A percentile compares a stretch with the other conserved stretches of the same genome.
phyloP scores from a whole-genome alignment of 2,888 invertebrate species.

The Quadroppia sp. region DNA sequence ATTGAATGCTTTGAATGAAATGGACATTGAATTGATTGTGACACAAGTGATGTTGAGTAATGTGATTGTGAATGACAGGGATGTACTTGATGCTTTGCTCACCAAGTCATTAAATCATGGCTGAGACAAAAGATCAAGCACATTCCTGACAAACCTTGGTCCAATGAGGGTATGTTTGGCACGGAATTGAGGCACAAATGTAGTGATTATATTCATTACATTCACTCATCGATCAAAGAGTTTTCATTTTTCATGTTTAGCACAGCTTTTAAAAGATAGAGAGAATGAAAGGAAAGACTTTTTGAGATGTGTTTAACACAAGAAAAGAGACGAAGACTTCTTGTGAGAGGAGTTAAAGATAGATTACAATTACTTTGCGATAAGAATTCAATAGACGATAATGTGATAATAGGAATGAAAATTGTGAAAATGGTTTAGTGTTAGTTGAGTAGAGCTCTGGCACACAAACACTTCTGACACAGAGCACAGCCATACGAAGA shows the following conservation, averaged over 20 bases:
- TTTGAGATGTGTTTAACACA: background rate
- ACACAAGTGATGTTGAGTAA: too few relatives aligned
- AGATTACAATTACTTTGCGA: constrained; percentile 29
- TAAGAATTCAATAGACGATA: constrained; percentile 25
- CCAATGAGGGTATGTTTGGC: background rate
- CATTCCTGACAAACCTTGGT: background rate
- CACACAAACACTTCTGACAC: background rate
- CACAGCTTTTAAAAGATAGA: background rate
- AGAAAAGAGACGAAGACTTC: background rate
- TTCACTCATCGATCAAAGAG: background rate
- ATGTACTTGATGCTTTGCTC: constrained; percentile 44
- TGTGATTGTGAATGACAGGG: constrained; percentile 35
- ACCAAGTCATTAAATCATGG: constrained; percentile 35
- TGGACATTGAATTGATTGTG: too few relatives aligned
- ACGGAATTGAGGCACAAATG: background rate
- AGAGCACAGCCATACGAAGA: background rate
- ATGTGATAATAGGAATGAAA: constrained; percentile 34
- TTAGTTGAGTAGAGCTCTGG: constrained; percentile 8
- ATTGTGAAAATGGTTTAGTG: constrained; percentile 14
- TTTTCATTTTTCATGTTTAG: background rate
- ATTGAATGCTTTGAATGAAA: too few relatives aligned
- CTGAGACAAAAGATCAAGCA: constrained; percentile 44
- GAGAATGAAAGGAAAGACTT: background rate
- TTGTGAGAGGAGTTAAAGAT: constrained; percentile 6
- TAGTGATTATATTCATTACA: background rate